Conservation (phyloP, 1,140 invertebrate species). For the Ips typographus region DNA sequence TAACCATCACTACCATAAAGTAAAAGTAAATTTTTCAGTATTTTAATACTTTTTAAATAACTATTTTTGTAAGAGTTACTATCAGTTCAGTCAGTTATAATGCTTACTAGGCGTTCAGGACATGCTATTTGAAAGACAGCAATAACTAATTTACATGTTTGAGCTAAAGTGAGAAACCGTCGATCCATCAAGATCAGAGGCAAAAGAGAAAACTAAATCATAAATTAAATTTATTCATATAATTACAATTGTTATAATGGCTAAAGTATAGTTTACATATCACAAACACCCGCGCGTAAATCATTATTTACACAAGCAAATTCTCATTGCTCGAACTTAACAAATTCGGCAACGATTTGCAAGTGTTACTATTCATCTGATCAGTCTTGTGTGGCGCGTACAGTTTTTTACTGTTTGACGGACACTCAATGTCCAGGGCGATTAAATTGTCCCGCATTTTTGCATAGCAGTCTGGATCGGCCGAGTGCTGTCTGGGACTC, state of each 20-base stretch:
- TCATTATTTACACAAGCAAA: conserved; percentile 52
- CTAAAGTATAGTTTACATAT: neutral
- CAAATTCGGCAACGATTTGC: conserved; percentile 63
- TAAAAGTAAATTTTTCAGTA: no score
- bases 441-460: conserved; percentile 50
- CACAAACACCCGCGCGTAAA: neutral
- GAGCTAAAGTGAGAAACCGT: no score
- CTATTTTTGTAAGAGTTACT: no score
- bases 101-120: no score
- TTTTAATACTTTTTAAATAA: no score
- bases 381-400: conserved; percentile 44
- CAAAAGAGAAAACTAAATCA: neutral
- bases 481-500: conserved; percentile 30
- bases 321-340: conserved; percentile 64
- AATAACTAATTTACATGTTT: no score
- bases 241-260: neutral
- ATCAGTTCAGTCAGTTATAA: no score
- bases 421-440: conserved; percentile 55
- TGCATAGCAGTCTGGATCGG: conserved; percentile 46
- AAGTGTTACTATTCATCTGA: conserved; percentile 39
- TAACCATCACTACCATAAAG: no score
- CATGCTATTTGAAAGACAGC: no score
- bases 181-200: no score
- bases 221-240: neutral
- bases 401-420: conserved; percentile 39